phyloP scores from a whole-genome alignment of 2,888 invertebrate species.

The Alsophila aescularia region DNA sequence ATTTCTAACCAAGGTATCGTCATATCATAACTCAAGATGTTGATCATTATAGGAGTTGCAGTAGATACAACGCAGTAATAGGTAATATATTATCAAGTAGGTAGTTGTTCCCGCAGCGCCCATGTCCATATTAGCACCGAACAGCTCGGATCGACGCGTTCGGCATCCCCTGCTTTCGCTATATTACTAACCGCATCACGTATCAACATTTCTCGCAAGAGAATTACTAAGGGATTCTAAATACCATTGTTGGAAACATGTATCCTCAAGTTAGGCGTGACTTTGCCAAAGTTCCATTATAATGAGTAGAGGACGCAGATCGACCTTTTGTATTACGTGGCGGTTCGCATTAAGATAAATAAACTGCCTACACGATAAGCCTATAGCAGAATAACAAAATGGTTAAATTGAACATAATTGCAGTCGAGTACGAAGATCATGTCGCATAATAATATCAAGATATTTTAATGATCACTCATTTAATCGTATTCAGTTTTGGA shows the following conservation, averaged over 20 bases:
- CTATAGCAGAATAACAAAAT: conserved; percentile 25
- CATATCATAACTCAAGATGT: conserved; percentile 25
- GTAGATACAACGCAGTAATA: conserved; percentile 20
- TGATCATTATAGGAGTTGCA: conserved; percentile 21
- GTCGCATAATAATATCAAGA: conserved; percentile 47
- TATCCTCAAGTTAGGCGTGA: conserved; percentile 38
- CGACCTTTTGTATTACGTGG: conserved; percentile 7
- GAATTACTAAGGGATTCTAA: conserved; percentile 57
- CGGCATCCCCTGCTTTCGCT: conserved; percentile 52
- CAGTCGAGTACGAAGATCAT: conserved; percentile 30
- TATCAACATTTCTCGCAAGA: conserved; percentile 57
- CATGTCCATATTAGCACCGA: conserved; percentile 60
- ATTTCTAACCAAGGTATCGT: conserved; percentile 27
- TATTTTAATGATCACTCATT: conserved; percentile 62
- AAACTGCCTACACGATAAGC: conserved; percentile 25
- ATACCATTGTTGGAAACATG: conserved; percentile 57
- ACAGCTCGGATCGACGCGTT: conserved; percentile 56
- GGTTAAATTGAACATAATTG: conserved; percentile 24
- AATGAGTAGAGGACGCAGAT: conserved; percentile 6
- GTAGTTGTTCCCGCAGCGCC: conserved; percentile 47
- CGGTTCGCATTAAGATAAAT: conserved; percentile 16
- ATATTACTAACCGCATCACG: conserved; percentile 64
- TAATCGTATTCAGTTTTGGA: conserved; percentile 53
- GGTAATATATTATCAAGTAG: conserved; percentile 33
- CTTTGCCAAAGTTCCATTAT: conserved; percentile 24